These are phyloP conservation scores for Typhlichthys subterraneus DNA, from an alignment of 2,797 vertebrate species.

Conservation along the genomic window DNA sequence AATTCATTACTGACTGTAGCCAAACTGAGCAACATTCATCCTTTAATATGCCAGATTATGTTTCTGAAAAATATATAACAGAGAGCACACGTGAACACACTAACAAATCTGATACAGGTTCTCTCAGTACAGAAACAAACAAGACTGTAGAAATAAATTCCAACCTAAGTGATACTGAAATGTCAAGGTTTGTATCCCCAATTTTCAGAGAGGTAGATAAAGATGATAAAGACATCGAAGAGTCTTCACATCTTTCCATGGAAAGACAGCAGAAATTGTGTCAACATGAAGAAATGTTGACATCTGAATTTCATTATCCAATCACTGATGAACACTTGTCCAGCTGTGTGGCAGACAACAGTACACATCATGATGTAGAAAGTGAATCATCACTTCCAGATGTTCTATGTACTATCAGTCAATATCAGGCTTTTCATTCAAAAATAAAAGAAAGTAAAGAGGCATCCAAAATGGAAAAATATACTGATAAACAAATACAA, in stretches of 20 bases:
- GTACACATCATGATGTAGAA: constrained; percentile 23
- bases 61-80: constrained; percentile 43
- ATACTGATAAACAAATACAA: constrained; percentile 14
- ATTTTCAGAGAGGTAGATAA: constrained; percentile 13
- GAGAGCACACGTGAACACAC: constrained; percentile 16
- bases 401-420: constrained; percentile 5
- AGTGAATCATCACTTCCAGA: constrained; percentile 6
- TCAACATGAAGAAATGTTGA: constrained; percentile 4
- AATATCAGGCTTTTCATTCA: constrained; percentile 3
- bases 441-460: constrained; percentile 1
- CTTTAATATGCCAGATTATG: constrained; percentile 70
- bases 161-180: constrained; percentile 10
- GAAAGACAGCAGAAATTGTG: constrained; percentile 21
- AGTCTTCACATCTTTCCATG: constrained; percentile 10
- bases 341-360: constrained; percentile 12
- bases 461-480: constrained; percentile 11
- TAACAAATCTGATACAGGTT: constrained; percentile 22
- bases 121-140: constrained; percentile 38
- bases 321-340: constrained; percentile 17
- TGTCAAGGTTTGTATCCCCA: constrained; percentile 10
- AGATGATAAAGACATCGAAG: constrained; percentile 18
- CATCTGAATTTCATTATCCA: background rate
- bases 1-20: constrained; percentile 51
- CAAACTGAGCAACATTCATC: constrained; percentile 73
- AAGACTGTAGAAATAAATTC: constrained; percentile 24